Conservation (phyloP, 2,797 vertebrate species). For the Allobates femoralis region DNA sequence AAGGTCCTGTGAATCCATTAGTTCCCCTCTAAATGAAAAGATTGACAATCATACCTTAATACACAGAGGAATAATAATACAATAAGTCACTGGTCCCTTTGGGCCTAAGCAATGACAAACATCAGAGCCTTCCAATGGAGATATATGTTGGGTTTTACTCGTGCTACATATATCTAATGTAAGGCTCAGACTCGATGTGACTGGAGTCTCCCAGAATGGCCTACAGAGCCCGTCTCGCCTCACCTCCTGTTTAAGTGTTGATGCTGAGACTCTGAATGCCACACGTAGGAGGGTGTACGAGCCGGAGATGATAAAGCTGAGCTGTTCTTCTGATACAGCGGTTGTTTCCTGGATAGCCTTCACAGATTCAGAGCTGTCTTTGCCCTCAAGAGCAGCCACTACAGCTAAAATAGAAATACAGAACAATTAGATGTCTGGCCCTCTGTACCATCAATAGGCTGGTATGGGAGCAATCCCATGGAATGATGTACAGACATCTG, state of each 20-base stretch:
- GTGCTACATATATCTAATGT: no score
- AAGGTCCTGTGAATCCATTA: no score
- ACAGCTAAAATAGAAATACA: constrained; percentile 74
- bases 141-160: no score
- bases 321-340: constrained; percentile 79
- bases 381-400: constrained; percentile 82
- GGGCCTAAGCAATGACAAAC: no score
- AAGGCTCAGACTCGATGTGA: no score
- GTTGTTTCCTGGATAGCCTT: constrained; percentile 74
- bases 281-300: constrained; percentile 83
- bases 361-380: constrained; percentile 79
- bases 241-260: constrained; percentile 84
- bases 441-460: neutral
- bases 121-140: no score
- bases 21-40: no score
- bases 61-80: no score
- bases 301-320: constrained; percentile 80
- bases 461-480: no score
- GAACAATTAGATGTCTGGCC: neutral
- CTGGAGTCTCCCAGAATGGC: neutral
- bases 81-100: no score
- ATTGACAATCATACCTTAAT: no score
- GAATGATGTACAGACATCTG: no score
- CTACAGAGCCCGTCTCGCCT: constrained; percentile 48
- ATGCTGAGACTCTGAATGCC: constrained; percentile 79